Evolutionary conservation across 2,888 invertebrate species (phyloP).

Genomic region (Oscheius sp.): DNA sequence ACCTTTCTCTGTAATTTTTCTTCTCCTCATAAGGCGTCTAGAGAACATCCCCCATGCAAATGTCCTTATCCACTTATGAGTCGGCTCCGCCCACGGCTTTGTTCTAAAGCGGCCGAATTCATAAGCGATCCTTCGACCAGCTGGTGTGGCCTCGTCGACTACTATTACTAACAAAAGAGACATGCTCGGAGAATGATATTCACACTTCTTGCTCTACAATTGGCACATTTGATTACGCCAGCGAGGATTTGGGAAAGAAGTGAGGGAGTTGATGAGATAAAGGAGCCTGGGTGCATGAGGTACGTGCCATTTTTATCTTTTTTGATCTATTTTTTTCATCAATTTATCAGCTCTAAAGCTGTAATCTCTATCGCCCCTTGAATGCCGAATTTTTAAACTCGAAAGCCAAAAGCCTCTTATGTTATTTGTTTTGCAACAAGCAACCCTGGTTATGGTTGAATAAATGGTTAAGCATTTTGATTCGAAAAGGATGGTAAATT

Average conservation of each 20-base stretch:
- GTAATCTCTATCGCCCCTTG: too few relatives aligned
- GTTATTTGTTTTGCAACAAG: too few relatives aligned
- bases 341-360: too few relatives aligned
- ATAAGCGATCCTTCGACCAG: conserved; percentile 27
- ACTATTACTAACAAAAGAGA: background rate
- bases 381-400: too few relatives aligned
- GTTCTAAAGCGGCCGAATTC: conserved; percentile 27
- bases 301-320: background rate
- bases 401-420: too few relatives aligned
- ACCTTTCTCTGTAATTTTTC: too few relatives aligned
- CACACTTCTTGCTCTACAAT: background rate
- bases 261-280: background rate
- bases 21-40: too few relatives aligned
- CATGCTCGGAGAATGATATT: conserved; percentile 7
- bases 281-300: conserved; percentile 14
- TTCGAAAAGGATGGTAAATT: too few relatives aligned
- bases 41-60: conserved; percentile 29
- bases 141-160: too few relatives aligned
- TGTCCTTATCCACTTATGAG: conserved; percentile 33
- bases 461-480: too few relatives aligned
- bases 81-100: conserved; percentile 19
- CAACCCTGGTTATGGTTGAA: too few relatives aligned
- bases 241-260: background rate
- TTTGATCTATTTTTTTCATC: too few relatives aligned
- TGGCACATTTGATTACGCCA: background rate